Base-by-base conservation (phyloP, 2,888 invertebrate genomes). In the Drosophila ezoana region DNA sequence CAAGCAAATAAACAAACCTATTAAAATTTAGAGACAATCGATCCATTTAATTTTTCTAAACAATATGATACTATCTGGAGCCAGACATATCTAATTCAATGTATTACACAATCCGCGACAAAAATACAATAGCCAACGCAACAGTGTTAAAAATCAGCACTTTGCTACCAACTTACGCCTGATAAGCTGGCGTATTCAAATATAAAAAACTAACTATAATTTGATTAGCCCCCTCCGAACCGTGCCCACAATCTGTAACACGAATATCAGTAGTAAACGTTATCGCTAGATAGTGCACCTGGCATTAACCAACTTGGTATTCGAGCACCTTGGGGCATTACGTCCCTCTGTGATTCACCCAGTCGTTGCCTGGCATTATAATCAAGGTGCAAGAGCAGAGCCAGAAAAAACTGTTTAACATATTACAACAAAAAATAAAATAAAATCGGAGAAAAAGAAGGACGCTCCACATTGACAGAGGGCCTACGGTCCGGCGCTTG, bases 381-480 rank as follows among this genome's bases (percentile, higher is more conserved):
- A 75, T 63, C 75, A 60, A 63, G 62, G 60, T 59, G 62, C 48
- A 62, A 28, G 28, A 28, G 28, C 28, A 28, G 28, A 28, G 28
- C 28, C 28, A 8, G 8, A 28, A 28, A 28, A 38, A 37, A 28
- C n/a, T 61, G 43, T 28, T 53, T 52, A 32, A 45, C 62, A 72
- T 63, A 59, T 60, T 51, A 33, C 38, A 37, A 18, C 20, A 14
- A n/a, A 32, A 16, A 5, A 20, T 1, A 5, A 4, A n/a, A n/a
- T n/a, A 28, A 16, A 5, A n/a, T 9, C 9, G 8, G 2, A 3
- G 20, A 33, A 54, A 40, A 9, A 40, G 10, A 16, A 16, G 38
- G 52, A 23, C 71, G 43, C 32, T 56, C 20, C 16, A 57, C 43
- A 44, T 40, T 20, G 38, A 44, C 28, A 9, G 3, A 68, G 43